A percentile compares a stretch with the other conserved stretches of the same genome.
phyloP scores from a whole-genome alignment of 2,797 vertebrate genomes.

The Synanceia verrucosa region DNA sequence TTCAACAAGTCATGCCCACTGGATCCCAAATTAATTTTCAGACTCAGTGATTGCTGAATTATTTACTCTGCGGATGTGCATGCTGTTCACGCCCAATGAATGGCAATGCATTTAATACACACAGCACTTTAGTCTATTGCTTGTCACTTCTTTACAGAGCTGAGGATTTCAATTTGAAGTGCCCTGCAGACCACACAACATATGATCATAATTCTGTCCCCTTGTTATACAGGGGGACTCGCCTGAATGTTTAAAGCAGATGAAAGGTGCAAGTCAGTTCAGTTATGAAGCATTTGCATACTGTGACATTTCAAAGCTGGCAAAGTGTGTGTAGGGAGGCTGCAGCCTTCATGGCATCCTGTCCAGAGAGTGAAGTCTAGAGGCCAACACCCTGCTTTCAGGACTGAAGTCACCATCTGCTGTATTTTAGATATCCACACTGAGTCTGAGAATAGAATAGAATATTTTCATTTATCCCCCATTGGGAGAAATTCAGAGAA shows the following conservation, averaged over 20 bases:
- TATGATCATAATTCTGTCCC: background rate
- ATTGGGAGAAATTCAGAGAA: too few species aligned
- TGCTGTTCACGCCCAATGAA: conserved; percentile 6
- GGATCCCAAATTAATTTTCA: conserved; percentile 37
- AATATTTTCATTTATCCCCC: too few species aligned
- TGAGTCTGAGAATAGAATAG: too few species aligned
- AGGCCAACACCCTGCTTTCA: background rate
- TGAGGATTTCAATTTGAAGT: conserved; percentile 17
- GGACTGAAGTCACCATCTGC: background rate
- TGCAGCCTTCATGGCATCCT: background rate
- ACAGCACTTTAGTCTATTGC: conserved; percentile 11
- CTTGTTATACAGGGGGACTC: background rate
- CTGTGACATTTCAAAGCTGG: conserved; percentile 43
- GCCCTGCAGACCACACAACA: background rate
- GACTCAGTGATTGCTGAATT: conserved; percentile 17
- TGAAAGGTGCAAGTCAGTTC: conserved; percentile 27
- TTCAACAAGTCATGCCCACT: conserved; percentile 23
- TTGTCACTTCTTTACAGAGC: conserved; percentile 12
- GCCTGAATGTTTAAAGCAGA: background rate
- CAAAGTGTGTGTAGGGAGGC: background rate
- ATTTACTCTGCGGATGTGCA: conserved; percentile 27
- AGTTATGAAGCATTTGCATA: conserved; percentile 47
- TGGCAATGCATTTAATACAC: conserved; percentile 4
- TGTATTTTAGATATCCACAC: conserved; percentile 14
- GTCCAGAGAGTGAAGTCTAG: conserved; percentile 9